Percentiles rank a stretch among this genome's conserved stretches.
phyloP scores from a whole-genome alignment of 2,797 vertebrate genomes.

The Periparus ater region DNA sequence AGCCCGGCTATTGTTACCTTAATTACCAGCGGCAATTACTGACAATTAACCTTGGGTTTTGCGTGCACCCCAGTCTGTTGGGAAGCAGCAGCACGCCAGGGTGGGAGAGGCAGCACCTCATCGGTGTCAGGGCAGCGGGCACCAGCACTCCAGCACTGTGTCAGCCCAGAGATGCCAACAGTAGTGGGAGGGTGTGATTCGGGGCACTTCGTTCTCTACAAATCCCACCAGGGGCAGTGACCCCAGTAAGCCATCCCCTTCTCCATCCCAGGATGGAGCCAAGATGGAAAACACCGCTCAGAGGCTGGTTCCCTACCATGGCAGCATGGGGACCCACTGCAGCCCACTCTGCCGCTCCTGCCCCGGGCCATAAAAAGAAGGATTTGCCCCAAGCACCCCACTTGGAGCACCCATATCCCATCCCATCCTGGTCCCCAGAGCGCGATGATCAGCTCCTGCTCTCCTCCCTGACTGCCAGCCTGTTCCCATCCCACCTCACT shows the following conservation, averaged over 20 bases:
- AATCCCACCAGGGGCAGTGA: neutral
- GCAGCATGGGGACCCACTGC: neutral
- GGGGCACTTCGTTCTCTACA: neutral
- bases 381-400: neutral
- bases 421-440: neutral
- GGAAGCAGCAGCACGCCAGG: neutral
- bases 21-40: slow-evolving; percentile 73
- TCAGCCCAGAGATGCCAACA: neutral
- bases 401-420: neutral
- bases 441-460: neutral
- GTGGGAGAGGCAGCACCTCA: neutral
- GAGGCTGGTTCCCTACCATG: too few species aligned
- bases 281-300: neutral
- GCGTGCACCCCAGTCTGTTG: slow-evolving; percentile 15
- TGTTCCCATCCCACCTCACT: neutral
- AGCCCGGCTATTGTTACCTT: slow-evolving; percentile 65
- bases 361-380: neutral
- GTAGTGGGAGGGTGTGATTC: neutral
- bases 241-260: neutral
- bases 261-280: neutral
- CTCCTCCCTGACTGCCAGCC: neutral
- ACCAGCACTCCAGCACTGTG: neutral
- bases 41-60: slow-evolving; percentile 66
- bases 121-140: fast-evolving
- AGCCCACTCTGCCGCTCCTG: neutral